A percentile compares a stretch with the other conserved stretches of the same genome.
Conservation (phyloP, 2,888 invertebrate species). For the Chloroclystis v-ata region DNA sequence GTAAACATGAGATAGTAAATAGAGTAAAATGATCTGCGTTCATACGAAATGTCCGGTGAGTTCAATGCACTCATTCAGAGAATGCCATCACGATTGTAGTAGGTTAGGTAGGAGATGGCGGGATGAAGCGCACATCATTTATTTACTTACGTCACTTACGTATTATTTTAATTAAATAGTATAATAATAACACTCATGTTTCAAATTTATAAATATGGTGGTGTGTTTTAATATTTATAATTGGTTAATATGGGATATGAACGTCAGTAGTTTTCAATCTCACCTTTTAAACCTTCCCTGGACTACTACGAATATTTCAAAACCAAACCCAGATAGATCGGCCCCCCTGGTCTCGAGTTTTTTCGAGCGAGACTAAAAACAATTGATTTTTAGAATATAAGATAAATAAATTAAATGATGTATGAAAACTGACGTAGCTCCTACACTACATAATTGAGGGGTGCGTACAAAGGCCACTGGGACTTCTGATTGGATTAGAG, state of each 20-base stretch:
- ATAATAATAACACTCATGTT: too few relatives aligned
- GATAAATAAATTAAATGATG: neutral
- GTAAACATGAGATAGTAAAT: neutral
- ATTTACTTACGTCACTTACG: neutral
- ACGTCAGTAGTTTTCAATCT: too few relatives aligned
- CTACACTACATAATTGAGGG: slow-evolving; percentile 3
- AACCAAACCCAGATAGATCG: too few relatives aligned
- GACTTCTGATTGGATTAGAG: slow-evolving; percentile 15
- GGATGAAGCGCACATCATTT: neutral
- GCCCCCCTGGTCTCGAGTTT: too few relatives aligned
- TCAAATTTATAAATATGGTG: too few relatives aligned
- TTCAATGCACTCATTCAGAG: slow-evolving; percentile 8
- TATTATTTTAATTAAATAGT: too few relatives aligned
- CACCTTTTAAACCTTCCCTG: too few relatives aligned
- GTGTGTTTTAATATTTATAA: too few relatives aligned
- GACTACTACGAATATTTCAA: too few relatives aligned
- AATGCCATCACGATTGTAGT: slow-evolving; percentile 10
- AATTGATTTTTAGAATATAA: too few relatives aligned
- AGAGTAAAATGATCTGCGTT: neutral
- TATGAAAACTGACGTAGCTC: neutral
- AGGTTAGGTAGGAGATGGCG: neutral
- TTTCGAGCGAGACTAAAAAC: too few relatives aligned
- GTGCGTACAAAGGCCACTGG: slow-evolving; percentile 12
- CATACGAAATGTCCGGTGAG: slow-evolving; percentile 4
- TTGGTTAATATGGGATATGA: too few relatives aligned